phyloP scores from a whole-genome alignment of 2,888 invertebrate species.

The Thymelicus lineola region DNA sequence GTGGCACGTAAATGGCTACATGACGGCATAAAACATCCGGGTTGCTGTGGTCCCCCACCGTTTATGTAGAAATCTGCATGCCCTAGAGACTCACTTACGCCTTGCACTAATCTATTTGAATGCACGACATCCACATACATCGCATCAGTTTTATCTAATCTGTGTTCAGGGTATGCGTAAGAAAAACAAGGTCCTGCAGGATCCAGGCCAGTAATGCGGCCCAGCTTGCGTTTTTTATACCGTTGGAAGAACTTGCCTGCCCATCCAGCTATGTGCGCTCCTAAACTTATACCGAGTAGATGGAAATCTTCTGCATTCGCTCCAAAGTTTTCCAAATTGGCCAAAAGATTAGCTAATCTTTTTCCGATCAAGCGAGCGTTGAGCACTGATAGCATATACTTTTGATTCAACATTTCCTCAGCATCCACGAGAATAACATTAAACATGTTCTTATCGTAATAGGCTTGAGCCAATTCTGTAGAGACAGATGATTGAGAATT shows the following conservation, averaged over 20 bases:
- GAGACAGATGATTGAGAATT: slow-evolving; percentile 75
- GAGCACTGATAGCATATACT: slow-evolving; percentile 75
- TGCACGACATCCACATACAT: slow-evolving; percentile 77
- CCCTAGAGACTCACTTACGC: slow-evolving; percentile 84
- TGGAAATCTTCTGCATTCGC: slow-evolving; percentile 80
- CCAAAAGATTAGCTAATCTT: slow-evolving; percentile 80
- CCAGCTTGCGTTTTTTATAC: slow-evolving; percentile 67
- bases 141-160: slow-evolving; percentile 75
- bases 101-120: slow-evolving; percentile 77
- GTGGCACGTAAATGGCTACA: slow-evolving; percentile 80
- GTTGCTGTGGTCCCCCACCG: slow-evolving; percentile 88
- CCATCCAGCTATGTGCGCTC: slow-evolving; percentile 85
- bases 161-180: slow-evolving; percentile 69
- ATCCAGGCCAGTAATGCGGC: slow-evolving; percentile 79
- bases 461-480: slow-evolving; percentile 70
- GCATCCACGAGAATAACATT: slow-evolving; percentile 78
- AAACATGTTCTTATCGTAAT: slow-evolving; percentile 75
- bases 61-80: slow-evolving; percentile 92
- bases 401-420: slow-evolving; percentile 72
- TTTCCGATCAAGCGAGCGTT: slow-evolving; percentile 79
- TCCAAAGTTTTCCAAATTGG: slow-evolving; percentile 73
- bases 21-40: slow-evolving; percentile 86
- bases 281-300: slow-evolving; percentile 85
- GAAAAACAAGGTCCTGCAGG: slow-evolving; percentile 82
- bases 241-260: slow-evolving; percentile 75